phyloP scores from a whole-genome alignment of 2,113 vertebrate genomes.

The Macroglossus sobrinus region DNA sequence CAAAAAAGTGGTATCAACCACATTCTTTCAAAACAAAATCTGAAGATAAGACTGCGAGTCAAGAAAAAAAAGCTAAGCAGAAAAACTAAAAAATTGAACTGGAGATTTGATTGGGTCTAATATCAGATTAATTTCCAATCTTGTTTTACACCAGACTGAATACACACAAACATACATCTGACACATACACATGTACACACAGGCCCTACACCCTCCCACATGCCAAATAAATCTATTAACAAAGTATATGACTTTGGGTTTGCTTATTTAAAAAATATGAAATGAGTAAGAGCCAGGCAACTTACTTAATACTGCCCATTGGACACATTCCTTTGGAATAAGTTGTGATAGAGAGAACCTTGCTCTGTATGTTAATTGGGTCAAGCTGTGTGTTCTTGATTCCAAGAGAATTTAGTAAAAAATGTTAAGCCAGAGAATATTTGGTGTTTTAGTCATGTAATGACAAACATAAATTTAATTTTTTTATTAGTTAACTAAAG shows the following conservation, averaged over 20 bases:
- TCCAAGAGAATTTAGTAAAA: background rate
- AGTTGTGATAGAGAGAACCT: background rate
- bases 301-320: background rate
- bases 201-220: background rate
- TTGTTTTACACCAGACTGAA: background rate
- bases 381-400: background rate
- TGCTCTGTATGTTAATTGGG: background rate
- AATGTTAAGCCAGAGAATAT: background rate
- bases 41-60: background rate
- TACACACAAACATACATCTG: background rate
- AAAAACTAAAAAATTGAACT: background rate
- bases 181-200: background rate
- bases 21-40: background rate
- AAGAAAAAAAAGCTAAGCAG: background rate
- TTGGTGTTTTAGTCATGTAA: background rate
- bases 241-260: background rate
- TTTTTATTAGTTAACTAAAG: background rate
- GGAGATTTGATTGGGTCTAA: background rate
- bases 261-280: background rate
- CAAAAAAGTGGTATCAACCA: background rate
- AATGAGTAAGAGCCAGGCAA: background rate
- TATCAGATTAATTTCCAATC: background rate
- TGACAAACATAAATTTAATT: constrained; percentile 1
- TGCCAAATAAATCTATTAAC: background rate
- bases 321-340: background rate